Percentiles rank a stretch among this genome's conserved stretches.
phyloP scores from a whole-genome alignment of 2,888 invertebrate species.

The Blastobasis adustella region DNA sequence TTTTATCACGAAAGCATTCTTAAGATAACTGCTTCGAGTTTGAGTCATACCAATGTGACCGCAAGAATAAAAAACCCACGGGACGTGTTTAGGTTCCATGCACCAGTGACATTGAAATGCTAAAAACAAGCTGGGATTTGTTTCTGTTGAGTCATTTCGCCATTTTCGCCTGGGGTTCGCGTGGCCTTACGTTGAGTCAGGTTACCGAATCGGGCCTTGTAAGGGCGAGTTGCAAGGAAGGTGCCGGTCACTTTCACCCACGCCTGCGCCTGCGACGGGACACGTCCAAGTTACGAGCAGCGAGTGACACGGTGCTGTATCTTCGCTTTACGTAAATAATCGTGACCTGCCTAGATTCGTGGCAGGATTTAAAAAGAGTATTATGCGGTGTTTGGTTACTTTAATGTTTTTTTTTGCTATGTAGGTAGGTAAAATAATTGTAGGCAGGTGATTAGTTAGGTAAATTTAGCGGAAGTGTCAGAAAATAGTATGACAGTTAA shows the following conservation, averaged over 20 bases:
- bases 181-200: conserved; percentile 18
- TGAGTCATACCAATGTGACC: too few relatives aligned
- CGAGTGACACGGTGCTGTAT: conserved; percentile 13
- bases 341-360: conserved; percentile 25
- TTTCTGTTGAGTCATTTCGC: conserved; percentile 3
- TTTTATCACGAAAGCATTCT: too few relatives aligned
- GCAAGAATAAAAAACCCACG: neutral
- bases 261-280: conserved; percentile 16
- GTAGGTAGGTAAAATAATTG: too few relatives aligned
- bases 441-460: too few relatives aligned
- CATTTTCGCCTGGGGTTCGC: neutral
- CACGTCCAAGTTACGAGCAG: conserved; percentile 12
- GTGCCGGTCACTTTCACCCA: conserved; percentile 44
- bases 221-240: conserved; percentile 31
- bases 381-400: too few relatives aligned
- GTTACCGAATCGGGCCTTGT: conserved; percentile 33
- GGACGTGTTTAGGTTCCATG: neutral
- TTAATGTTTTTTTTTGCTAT: too few relatives aligned
- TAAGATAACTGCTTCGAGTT: too few relatives aligned
- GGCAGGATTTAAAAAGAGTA: conserved; percentile 8
- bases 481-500: too few relatives aligned
- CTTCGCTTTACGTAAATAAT: conserved; percentile 29
- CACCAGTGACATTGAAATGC: conserved; percentile 1
- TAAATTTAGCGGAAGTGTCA: too few relatives aligned
- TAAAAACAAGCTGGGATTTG: neutral